Percentiles rank a stretch among this genome's conserved stretches.
Conservation (phyloP, 2,797 vertebrate genomes). For the Varecia variegata region DNA sequence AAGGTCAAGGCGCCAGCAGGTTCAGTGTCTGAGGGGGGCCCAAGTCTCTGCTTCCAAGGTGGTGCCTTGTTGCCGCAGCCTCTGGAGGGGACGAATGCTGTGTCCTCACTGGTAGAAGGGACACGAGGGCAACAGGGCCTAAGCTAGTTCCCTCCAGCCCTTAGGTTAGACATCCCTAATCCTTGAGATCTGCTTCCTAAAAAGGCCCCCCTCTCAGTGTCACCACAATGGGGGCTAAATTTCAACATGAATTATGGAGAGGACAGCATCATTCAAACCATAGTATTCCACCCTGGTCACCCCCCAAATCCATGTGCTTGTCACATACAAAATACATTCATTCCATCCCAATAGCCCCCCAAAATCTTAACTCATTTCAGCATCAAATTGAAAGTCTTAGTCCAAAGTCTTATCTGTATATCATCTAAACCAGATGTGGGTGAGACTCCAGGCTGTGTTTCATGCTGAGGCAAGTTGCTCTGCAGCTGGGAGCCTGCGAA, state of each 20-base stretch:
- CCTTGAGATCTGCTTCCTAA: background rate
- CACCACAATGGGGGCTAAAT: background rate
- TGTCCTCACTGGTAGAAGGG: background rate
- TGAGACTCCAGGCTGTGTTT: background rate
- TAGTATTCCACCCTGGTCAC: background rate
- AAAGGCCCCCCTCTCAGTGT: background rate
- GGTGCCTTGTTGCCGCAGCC: background rate
- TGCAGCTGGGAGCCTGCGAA: background rate
- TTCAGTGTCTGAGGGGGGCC: background rate
- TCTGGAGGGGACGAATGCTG: background rate
- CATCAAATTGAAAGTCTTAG: background rate
- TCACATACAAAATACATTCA: background rate
- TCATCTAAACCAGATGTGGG: background rate
- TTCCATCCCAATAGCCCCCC: background rate
- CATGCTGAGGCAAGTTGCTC: background rate
- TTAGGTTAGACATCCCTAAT: background rate
- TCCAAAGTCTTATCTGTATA: background rate
- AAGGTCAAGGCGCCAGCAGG: background rate
- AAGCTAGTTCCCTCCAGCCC: background rate
- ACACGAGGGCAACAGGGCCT: background rate
- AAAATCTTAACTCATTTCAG: background rate
- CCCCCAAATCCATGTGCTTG: background rate
- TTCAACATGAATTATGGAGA: background rate
- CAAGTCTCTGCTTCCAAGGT: background rate
- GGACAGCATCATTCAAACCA: background rate